Evolutionary conservation across 2,888 invertebrate genomes (phyloP).

Genomic region (Melinaea marsaeus): DNA sequence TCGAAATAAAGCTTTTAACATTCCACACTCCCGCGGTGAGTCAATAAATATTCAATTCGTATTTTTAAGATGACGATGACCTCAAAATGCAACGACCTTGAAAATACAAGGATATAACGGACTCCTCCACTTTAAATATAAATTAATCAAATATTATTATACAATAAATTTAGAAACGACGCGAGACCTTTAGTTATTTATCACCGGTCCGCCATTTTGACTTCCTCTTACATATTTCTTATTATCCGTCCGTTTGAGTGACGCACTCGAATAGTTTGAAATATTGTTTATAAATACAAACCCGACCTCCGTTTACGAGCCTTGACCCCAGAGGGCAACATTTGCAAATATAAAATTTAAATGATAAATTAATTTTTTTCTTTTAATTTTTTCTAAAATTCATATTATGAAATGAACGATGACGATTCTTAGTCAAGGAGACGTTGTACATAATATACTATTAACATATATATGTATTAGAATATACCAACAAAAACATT

Average conservation of each 20-base stretch:
- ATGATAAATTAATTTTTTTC: neutral
- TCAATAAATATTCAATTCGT: conserved; percentile 17
- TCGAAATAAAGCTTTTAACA: neutral
- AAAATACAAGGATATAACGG: conserved; percentile 13
- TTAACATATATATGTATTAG: too few species aligned
- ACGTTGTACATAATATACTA: too few species aligned
- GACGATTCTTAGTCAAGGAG: too few species aligned
- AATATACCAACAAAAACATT: neutral
- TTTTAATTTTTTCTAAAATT: too few species aligned
- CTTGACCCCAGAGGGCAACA: conserved; percentile 36
- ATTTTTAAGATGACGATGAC: conserved; percentile 27
- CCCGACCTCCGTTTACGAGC: conserved; percentile 34
- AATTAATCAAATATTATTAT: too few species aligned
- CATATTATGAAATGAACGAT: too few species aligned
- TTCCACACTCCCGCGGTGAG: conserved; percentile 5
- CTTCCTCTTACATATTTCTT: too few species aligned
- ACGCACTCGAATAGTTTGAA: neutral
- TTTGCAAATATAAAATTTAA: conserved; percentile 11
- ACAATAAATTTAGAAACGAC: too few species aligned
- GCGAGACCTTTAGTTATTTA: too few species aligned
- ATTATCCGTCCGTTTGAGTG: neutral
- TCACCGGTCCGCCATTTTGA: too few species aligned
- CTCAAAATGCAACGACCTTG: conserved; percentile 30
- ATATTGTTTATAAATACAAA: conserved; percentile 19
- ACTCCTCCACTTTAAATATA: too few species aligned